A percentile compares a stretch with the other conserved stretches of the same genome.
These are phyloP conservation scores for Ahaetulla prasina DNA, from an alignment of 2,113 vertebrate species.

Conservation along the genomic window DNA sequence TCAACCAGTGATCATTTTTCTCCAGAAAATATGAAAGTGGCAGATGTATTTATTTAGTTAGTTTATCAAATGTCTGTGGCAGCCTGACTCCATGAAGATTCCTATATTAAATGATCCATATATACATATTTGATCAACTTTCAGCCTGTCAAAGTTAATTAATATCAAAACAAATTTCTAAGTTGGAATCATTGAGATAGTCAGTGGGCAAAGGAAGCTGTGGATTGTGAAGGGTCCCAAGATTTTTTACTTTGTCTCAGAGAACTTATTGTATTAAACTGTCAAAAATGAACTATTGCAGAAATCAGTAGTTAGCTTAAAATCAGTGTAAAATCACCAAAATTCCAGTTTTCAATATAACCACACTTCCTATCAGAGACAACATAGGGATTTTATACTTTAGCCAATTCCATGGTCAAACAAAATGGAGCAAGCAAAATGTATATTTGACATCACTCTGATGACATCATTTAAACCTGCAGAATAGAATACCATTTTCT, in stretches of 20 bases:
- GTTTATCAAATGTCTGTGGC: neutral
- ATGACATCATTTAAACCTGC: neutral
- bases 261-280: slow-evolving; percentile 17
- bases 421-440: neutral
- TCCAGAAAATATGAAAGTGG: slow-evolving; percentile 55
- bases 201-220: neutral
- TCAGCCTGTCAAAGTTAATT: slow-evolving; percentile 63
- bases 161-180: slow-evolving; percentile 54
- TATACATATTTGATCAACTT: slow-evolving; percentile 55
- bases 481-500: neutral
- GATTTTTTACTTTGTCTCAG: slow-evolving; percentile 9
- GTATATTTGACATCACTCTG: neutral
- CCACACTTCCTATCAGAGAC: neutral
- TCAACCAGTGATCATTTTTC: slow-evolving; percentile 57
- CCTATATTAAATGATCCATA: slow-evolving; percentile 57
- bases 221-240: neutral
- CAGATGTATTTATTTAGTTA: slow-evolving; percentile 23
- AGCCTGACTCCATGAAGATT: neutral
- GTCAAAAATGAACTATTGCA: neutral
- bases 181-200: slow-evolving; percentile 19
- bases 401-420: neutral
- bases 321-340: neutral
- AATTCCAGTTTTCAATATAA: neutral
- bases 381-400: neutral
- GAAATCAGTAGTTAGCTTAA: neutral